A percentile compares a stretch with the other conserved stretches of the same genome.
Evolutionary conservation across 1,140 invertebrate genomes (phyloP).

Genomic region (Linepithema humile): DNA sequence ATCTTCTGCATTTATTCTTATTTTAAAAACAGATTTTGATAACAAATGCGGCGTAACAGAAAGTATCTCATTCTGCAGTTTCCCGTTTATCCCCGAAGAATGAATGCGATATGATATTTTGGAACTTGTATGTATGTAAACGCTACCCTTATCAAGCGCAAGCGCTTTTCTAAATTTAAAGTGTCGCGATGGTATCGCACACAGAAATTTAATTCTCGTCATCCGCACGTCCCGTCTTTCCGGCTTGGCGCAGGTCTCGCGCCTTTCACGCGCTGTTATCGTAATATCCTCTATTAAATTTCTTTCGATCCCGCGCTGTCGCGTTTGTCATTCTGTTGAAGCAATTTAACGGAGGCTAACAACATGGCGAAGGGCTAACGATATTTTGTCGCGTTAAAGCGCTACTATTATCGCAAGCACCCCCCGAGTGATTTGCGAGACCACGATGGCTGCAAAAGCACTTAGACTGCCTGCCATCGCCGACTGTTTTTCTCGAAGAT

Average conservation of each 20-base stretch:
- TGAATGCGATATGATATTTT: constrained; percentile 23
- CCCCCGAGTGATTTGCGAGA: constrained; percentile 56
- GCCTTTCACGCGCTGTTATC: constrained; percentile 40
- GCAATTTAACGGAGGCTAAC: constrained; percentile 47
- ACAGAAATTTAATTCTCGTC: constrained; percentile 49
- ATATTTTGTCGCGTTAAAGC: constrained; percentile 45
- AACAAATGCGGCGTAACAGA: background rate
- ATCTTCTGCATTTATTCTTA: too few species aligned
- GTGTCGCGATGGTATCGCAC: constrained; percentile 22
- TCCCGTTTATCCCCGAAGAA: background rate
- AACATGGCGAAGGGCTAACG: constrained; percentile 35
- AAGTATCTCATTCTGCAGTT: background rate
- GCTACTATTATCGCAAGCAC: constrained; percentile 23
- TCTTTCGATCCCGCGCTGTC: constrained; percentile 48
- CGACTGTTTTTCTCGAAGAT: constrained; percentile 43
- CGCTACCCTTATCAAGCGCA: constrained; percentile 22
- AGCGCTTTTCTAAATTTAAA: constrained; percentile 24
- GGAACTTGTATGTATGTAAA: constrained; percentile 1
- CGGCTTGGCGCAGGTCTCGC: background rate
- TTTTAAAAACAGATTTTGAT: too few species aligned
- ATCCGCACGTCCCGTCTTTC: constrained; percentile 13
- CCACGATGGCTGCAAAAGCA: constrained; percentile 25
- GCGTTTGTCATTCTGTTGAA: constrained; percentile 42
- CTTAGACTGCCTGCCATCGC: constrained; percentile 19
- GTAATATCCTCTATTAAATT: constrained; percentile 48